Evolutionary conservation across 2,113 vertebrate genomes (phyloP).

Genomic region (Bos javanicus): DNA sequence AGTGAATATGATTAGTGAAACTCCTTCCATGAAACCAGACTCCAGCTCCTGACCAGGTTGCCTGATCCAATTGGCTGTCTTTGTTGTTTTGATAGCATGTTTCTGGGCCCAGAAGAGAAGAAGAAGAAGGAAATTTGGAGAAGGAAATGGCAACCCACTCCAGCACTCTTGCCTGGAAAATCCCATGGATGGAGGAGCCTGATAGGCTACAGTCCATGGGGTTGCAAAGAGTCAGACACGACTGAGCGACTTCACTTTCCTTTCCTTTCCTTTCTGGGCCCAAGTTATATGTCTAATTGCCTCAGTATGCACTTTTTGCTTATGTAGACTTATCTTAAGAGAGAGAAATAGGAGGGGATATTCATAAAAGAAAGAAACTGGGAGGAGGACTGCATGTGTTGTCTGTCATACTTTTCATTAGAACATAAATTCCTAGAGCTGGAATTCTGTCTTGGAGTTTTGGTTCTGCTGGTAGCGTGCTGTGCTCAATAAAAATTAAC

Average conservation of each 20-base stretch:
- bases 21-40: neutral
- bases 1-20: neutral
- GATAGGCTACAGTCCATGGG: too few species aligned
- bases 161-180: too few species aligned
- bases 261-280: neutral
- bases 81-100: neutral
- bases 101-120: neutral
- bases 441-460: slow-evolving; percentile 37
- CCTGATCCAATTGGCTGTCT: neutral
- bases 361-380: neutral
- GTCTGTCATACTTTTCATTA: slow-evolving; percentile 34
- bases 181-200: too few species aligned
- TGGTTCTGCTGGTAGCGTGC: slow-evolving; percentile 44
- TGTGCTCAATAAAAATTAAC: slow-evolving; percentile 64
- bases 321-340: neutral
- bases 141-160: too few species aligned
- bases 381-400: neutral
- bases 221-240: too few species aligned
- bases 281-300: neutral
- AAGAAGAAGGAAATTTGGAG: too few species aligned
- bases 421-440: slow-evolving; percentile 33
- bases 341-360: neutral
- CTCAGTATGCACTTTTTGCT: neutral
- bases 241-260: too few species aligned
- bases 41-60: neutral